Conservation (phyloP, 23 tunicate species). For the Trididemnum miniatum region DNA sequence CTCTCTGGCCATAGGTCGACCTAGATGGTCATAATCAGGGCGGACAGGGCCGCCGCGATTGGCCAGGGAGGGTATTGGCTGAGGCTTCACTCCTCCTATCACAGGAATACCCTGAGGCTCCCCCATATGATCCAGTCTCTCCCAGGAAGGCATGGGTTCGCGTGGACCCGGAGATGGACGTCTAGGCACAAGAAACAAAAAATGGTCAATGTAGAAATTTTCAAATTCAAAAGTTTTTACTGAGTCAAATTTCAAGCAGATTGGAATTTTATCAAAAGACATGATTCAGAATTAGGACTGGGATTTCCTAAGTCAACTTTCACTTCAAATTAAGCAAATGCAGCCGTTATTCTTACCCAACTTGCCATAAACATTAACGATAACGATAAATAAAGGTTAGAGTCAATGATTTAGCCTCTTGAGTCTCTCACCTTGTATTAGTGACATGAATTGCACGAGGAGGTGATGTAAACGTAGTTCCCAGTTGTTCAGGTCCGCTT, state of each 20-base stretch:
- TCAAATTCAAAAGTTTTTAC: too few relatives aligned
- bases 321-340: too few relatives aligned
- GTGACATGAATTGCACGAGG: conserved; percentile 37
- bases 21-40: conserved; percentile 32
- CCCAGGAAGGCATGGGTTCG: conserved; percentile 25
- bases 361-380: too few relatives aligned
- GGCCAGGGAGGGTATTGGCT: conserved; percentile 81
- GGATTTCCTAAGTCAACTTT: too few relatives aligned
- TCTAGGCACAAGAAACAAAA: conserved; percentile 22
- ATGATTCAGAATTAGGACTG: too few relatives aligned
- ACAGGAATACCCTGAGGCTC: conserved; percentile 92
- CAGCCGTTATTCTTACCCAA: too few relatives aligned
- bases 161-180: conserved; percentile 38
- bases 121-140: conserved; percentile 37
- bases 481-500: not conserved
- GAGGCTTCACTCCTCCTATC: conserved; percentile 65
- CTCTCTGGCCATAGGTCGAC: conserved; percentile 24
- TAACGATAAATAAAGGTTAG: too few relatives aligned
- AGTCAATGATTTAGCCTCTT: too few relatives aligned
- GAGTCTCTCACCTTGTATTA: conserved; percentile 40
- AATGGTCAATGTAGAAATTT: too few relatives aligned
- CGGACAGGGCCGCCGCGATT: conserved; percentile 35
- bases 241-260: too few relatives aligned
- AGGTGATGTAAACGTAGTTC: not conserved
- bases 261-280: too few relatives aligned